Percentiles rank a stretch among this genome's conserved stretches.
phyloP scores from a whole-genome alignment of 2,113 vertebrate genomes.

The Aspiorhynchus laticeps region DNA sequence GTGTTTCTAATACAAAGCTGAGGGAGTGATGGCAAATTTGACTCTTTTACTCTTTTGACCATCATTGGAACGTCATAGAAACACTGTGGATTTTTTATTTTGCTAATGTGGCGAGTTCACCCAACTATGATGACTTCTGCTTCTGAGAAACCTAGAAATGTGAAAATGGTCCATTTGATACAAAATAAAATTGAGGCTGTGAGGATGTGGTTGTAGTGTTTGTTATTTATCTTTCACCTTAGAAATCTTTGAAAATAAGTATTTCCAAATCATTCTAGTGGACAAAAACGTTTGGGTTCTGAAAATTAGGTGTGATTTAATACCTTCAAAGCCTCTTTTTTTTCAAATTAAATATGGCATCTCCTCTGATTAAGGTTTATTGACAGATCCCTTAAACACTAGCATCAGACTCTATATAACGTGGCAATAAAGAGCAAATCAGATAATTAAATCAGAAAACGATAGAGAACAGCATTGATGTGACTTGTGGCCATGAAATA shows the following conservation, averaged over 20 bases:
- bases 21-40: too few species aligned
- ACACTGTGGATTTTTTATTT: too few species aligned
- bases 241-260: neutral
- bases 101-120: too few species aligned
- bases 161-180: neutral
- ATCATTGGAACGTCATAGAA: too few species aligned
- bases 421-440: neutral
- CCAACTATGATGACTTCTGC: too few species aligned
- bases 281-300: neutral
- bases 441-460: slow-evolving; percentile 7
- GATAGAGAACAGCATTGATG: neutral
- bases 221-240: neutral
- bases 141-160: neutral
- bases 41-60: too few species aligned
- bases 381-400: neutral
- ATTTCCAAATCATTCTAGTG: neutral
- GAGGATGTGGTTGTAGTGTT: neutral
- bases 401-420: neutral
- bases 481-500: neutral
- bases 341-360: neutral
- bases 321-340: neutral
- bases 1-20: too few species aligned
- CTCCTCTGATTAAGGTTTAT: neutral
- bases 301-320: neutral
- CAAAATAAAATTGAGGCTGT: neutral